phyloP scores from a whole-genome alignment of 2,113 vertebrate species.

The Vulpes lagopus region DNA sequence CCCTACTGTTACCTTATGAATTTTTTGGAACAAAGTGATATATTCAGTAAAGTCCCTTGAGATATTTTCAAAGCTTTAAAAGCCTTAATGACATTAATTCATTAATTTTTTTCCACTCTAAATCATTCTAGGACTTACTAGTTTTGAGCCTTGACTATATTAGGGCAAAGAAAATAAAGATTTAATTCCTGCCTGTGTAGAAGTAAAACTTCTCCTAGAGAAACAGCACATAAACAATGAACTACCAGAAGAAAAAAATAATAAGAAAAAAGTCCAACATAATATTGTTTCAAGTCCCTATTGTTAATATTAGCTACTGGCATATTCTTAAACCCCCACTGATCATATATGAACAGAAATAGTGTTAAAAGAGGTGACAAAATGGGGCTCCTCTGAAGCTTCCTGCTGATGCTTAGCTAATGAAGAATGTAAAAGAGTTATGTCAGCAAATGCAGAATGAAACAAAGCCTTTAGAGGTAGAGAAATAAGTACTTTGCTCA shows the following conservation, averaged over 20 bases:
- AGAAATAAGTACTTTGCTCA: not conserved
- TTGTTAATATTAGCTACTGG: not conserved
- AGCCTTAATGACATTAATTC: slow-evolving; percentile 32
- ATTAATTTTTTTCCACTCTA: not conserved
- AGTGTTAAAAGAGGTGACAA: not conserved
- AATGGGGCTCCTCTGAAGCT: not conserved
- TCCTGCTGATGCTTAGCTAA: not conserved
- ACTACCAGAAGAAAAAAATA: not conserved
- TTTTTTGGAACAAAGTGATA: slow-evolving; percentile 62
- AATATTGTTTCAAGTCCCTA: slow-evolving; percentile 4
- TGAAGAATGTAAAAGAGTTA: not conserved
- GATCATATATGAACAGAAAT: not conserved
- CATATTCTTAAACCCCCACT: not conserved
- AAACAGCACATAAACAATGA: not conserved
- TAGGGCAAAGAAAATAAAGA: slow-evolving; percentile 47
- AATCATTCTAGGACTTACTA: slow-evolving; percentile 42
- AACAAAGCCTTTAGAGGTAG: rapidly evolving
- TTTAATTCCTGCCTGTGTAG: slow-evolving; percentile 4
- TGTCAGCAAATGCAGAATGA: not conserved
- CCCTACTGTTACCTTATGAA: slow-evolving; percentile 56
- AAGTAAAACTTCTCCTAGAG: not conserved
- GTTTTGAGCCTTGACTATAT: not conserved
- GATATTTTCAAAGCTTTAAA: slow-evolving; percentile 64
- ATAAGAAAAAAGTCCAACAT: not conserved
- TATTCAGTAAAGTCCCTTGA: slow-evolving; percentile 45